These are phyloP conservation scores for Nymphalis io DNA, from an alignment of 1,140 invertebrate genomes.

Conservation along the genomic window DNA sequence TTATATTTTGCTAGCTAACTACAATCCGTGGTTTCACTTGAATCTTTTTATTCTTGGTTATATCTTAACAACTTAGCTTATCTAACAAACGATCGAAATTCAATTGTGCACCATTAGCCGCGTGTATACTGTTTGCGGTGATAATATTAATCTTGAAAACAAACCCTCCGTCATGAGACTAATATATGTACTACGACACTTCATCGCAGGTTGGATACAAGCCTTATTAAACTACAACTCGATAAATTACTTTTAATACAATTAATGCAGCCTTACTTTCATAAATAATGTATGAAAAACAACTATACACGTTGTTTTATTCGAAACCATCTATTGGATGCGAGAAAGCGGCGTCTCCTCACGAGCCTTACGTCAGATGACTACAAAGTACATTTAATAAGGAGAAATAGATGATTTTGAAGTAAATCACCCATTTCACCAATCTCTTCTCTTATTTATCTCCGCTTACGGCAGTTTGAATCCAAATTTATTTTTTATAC, in stretches of 20 bases:
- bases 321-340: not conserved
- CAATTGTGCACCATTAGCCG: too few relatives aligned
- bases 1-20: not conserved
- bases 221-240: not conserved
- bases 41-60: too few relatives aligned
- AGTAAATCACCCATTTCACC: slow-evolving; percentile 8
- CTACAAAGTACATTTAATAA: slow-evolving; percentile 13
- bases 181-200: too few relatives aligned
- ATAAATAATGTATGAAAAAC: not conserved
- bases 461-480: slow-evolving; percentile 1
- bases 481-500: slow-evolving; percentile 3
- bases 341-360: not conserved
- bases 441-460: slow-evolving; percentile 12
- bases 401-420: slow-evolving; percentile 9
- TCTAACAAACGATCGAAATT: too few relatives aligned
- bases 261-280: not conserved
- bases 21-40: too few relatives aligned
- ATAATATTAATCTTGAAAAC: too few relatives aligned
- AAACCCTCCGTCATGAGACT: too few relatives aligned
- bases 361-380: not conserved
- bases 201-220: too few relatives aligned
- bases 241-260: not conserved
- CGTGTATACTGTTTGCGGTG: too few relatives aligned
- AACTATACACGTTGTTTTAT: not conserved
- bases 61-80: too few relatives aligned